Evolutionary conservation across 37 sponge, comb jelly and placozoan species (phyloP), one percentile per base, ranked within the genome.

Genomic region (Cladorhizidae sp.): DNA sequence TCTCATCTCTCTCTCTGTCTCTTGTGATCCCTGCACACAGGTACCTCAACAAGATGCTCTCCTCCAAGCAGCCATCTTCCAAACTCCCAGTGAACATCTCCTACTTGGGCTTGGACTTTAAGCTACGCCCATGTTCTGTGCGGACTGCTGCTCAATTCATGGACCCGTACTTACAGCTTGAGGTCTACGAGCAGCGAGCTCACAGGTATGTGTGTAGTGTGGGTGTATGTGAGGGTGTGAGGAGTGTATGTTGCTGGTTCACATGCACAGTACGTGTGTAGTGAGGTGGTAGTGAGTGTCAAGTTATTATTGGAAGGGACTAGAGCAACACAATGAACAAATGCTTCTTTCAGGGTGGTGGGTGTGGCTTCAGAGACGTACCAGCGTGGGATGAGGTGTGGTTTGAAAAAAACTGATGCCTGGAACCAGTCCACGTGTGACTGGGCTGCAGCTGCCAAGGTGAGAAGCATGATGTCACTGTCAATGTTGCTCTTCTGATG

Each of bases 111-210:
- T 25, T 43, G 55, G 89, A 92, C 74, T 92, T 75, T 64, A 54
- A 49, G 8, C 28, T 55, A 22, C 85, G 88, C 61, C 68, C 15
- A 26, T 85, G 71, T 65, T 39, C 77, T 20, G 89, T 85, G 33
- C 63, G 55, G 43, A 82, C 76, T 32, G 56, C 63, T 20, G 26
- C 77, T 17, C 91, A 89, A 67, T 83, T 88, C 56, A 35, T 67
- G 52, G 85, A 92, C 65, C 81, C 89, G n/a, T 81, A 92, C 68
- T 17, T 80, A 23, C 89, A 86, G 75, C 50, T 93, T 70, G 93
- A 93, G 67, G 80, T 83, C 63, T 89, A 86, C 74, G 42, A 80
- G 7, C 87, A 93, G 87, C 54, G 90, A 67, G 90, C 89, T 45
- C 82, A 80, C 23, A 86, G 80, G 83, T 80, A 36, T 56, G 29